A percentile compares a stretch with the other conserved stretches of the same genome.
phyloP scores from a whole-genome alignment of 2,113 vertebrate species.

The Gulo gulo region DNA sequence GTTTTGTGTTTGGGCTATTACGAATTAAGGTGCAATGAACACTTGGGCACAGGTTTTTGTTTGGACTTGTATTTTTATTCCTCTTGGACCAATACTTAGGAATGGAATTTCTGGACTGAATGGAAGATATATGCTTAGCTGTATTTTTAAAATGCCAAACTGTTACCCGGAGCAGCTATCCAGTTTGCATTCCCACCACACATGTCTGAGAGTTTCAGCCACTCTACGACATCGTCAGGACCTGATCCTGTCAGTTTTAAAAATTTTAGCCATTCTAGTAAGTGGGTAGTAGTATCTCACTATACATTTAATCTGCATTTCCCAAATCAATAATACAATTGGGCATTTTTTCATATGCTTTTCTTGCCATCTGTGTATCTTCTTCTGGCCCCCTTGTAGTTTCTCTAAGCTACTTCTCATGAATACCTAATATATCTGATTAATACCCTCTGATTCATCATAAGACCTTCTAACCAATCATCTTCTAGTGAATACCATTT shows the following conservation, averaged over 20 bases:
- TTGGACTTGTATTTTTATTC: conserved; percentile 31
- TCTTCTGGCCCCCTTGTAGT: not conserved
- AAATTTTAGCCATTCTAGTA: not conserved
- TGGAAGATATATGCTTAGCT: not conserved
- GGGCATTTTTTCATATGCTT: not conserved
- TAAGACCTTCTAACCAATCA: conserved; percentile 1
- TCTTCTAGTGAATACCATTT: not conserved
- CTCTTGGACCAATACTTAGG: not conserved
- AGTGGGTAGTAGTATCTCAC: not conserved
- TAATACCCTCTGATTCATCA: not conserved
- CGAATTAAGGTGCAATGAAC: not conserved
- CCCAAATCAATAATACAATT: not conserved
- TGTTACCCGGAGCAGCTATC: not conserved
- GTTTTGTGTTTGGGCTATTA: not conserved
- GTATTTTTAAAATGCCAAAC: not conserved
- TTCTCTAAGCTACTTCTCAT: not conserved
- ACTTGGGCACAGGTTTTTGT: not conserved
- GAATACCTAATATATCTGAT: not conserved
- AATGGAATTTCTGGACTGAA: not conserved
- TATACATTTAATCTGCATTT: not conserved
- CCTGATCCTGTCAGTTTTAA: not conserved
- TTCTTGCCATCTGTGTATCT: not conserved
- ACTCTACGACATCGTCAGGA: not conserved
- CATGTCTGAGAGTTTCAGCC: not conserved
- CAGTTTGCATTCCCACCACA: not conserved